Evolutionary conservation across 2,113 vertebrate genomes (phyloP).

Genomic region (Pseudonaja textilis): DNA sequence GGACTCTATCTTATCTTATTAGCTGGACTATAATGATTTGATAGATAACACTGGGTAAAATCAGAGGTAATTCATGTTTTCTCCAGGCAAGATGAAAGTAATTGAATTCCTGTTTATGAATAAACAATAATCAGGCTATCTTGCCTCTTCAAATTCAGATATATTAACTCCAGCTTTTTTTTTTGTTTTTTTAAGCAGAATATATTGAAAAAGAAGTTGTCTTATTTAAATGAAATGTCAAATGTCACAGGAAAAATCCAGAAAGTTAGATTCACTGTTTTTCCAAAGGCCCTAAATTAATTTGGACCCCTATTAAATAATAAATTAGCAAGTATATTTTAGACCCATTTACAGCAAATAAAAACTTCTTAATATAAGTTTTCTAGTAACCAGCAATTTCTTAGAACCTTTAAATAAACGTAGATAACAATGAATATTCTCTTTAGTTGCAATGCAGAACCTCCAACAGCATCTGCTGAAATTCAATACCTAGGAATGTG

Average conservation of each 20-base stretch:
- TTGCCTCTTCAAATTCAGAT: fast-evolving
- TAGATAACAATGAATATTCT: constrained; percentile 62
- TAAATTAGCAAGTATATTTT: constrained; percentile 15
- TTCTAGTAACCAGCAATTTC: constrained; percentile 48
- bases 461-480: constrained; percentile 67
- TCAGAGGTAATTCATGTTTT: constrained; percentile 50
- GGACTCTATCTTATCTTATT: constrained; percentile 40
- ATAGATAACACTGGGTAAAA: constrained; percentile 21
- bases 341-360: constrained; percentile 44
- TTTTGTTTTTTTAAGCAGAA: constrained; percentile 23
- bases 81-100: neutral
- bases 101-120: constrained; percentile 12
- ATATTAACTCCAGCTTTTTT: neutral
- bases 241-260: constrained; percentile 24
- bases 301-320: constrained; percentile 18
- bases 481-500: constrained; percentile 67
- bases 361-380: constrained; percentile 42
- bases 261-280: constrained; percentile 7
- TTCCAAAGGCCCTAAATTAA: constrained; percentile 1
- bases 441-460: constrained; percentile 44
- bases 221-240: constrained; percentile 9
- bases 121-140: neutral
- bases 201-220: neutral
- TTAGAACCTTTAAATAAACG: constrained; percentile 55
- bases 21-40: constrained; percentile 34